A percentile compares a stretch with the other conserved stretches of the same genome.
These are phyloP conservation scores for Acromyrmex charruanus DNA, from an alignment of 1,140 invertebrate genomes.

Conservation along the genomic window DNA sequence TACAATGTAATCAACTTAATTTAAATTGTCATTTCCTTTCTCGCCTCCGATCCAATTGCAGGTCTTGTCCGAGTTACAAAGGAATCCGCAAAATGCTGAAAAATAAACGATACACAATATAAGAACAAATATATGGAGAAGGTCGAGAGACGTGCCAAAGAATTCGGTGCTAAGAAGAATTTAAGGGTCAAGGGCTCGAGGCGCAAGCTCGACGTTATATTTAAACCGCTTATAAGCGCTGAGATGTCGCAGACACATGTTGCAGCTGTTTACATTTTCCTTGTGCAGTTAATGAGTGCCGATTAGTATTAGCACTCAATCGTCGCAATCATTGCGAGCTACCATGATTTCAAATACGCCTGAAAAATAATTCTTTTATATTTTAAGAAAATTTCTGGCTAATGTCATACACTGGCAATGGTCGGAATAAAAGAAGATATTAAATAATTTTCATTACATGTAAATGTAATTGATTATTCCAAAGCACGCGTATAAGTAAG, in stretches of 20 bases:
- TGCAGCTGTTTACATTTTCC: conserved; percentile 57
- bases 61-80: conserved; percentile 9
- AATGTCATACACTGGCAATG: neutral
- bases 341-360: neutral
- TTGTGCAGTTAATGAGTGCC: conserved; percentile 48
- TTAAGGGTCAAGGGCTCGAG: conserved; percentile 59
- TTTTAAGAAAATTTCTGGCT: neutral
- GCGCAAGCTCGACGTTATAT: conserved; percentile 47
- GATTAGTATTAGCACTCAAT: conserved; percentile 54
- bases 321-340: conserved; percentile 18
- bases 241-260: conserved; percentile 33
- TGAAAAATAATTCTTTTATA: neutral
- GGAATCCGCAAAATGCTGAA: conserved; percentile 43
- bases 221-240: conserved; percentile 42
- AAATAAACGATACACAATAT: conserved; percentile 35
- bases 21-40: conserved; percentile 15
- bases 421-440: conserved; percentile 6
- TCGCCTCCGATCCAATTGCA: neutral
- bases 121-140: conserved; percentile 36
- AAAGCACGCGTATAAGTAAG: neutral
- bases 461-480: neutral
- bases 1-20: conserved; percentile 17
- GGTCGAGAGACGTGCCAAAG: conserved; percentile 29
- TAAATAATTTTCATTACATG: neutral
- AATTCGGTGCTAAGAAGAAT: conserved; percentile 31